Base-by-base conservation (phyloP, 2,888 invertebrate species). In the Elgonia sp. region DNA sequence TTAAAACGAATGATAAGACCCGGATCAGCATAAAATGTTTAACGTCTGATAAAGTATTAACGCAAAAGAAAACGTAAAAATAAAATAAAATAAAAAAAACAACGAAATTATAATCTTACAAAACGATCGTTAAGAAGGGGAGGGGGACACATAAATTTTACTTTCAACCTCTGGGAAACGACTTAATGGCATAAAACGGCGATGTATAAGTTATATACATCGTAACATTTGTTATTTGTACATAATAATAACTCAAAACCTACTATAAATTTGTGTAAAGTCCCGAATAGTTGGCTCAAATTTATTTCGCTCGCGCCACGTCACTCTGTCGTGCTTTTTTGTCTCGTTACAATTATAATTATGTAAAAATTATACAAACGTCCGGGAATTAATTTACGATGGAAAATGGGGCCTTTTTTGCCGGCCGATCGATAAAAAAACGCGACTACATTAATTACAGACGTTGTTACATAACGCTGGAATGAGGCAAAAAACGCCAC, bases 221-320 rank as follows among this genome's bases (percentile, higher is more conserved):
- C 75, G 81, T 75, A 86, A 86, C 86, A 60, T 75, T 86, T 81
- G 70, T 86, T 86, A 75, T 85, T 85, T 77, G 75, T 75, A 86
- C 81, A 81, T 80, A 81, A 81, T 80, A 85, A 80, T 81, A 86
- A 86, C 46, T 81, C 81, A 80, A 60, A 18, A 8, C 63, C 40
- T 3, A 16, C 69, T 50, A 86, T 86, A 86, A 81, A 86, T 81
- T 80, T 53, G 4, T 75, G 81, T 76, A 62, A 50, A 70, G 42
- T 16, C n/a, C 73, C 76, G 55, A 81, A 86, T 76, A 75, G 60
- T 80, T 79, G 65, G 37, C 39, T 50, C 65, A 57, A 67, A 69
- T 69, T 75, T 83, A 67, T 83, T 75, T 37, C 80, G 72, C n/a
- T 10, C 3, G 16, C 29, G 46, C 50, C 29, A 14, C 55, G 46